Base-by-base conservation (phyloP, 2,797 vertebrate species). In the Sebastes hubbsi region DNA sequence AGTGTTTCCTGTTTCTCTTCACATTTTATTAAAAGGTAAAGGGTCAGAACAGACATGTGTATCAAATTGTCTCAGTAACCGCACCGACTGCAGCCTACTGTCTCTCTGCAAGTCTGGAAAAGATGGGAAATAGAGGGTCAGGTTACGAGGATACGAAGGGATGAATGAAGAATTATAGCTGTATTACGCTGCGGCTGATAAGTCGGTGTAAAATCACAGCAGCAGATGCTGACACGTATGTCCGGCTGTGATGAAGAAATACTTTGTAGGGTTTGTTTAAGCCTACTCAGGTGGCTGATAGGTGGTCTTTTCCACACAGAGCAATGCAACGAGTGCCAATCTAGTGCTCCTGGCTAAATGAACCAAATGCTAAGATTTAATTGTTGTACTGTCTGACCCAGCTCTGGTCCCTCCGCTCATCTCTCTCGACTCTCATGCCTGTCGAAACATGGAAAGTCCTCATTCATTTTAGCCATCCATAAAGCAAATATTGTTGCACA, bases 401-500 rank as follows among this genome's bases (percentile, higher is more conserved):
- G 73, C 68, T 78, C 71, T 22, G 65, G 79, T 84, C 79, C 70
- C 86, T 36, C 13, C 73, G 72, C 85, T 89, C 96, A 95, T 97
- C 97, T 86, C 96, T 96, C 95, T 96, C 95, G 95, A 96, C 97
- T 97, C 96, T 95, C 93, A 94, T 92, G 96, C 97, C 97, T 97
- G 96, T 95, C 95, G 97, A 97, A 97, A 95, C 95, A 94, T 97
- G 97, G 96, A 99, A 98, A 97, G 96, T 98, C 97, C 97, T 98
- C 97, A 97, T 99, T 98, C 97, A 97, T 97, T 97, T 96, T 97
- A 96, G 92, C 96, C 96, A 96, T 97, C 97, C 97, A 97, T 97
- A 98, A 98, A 98, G 97, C 97, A 99, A 99, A 99, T 99, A 98
- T 99, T 99, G 97, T 98, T 97, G 96, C 98, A 98, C 97, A 97